Evolutionary conservation across 2,797 vertebrate genomes (phyloP), one percentile per base, ranked within the genome.

Genomic region (Luscinia luscinia): DNA sequence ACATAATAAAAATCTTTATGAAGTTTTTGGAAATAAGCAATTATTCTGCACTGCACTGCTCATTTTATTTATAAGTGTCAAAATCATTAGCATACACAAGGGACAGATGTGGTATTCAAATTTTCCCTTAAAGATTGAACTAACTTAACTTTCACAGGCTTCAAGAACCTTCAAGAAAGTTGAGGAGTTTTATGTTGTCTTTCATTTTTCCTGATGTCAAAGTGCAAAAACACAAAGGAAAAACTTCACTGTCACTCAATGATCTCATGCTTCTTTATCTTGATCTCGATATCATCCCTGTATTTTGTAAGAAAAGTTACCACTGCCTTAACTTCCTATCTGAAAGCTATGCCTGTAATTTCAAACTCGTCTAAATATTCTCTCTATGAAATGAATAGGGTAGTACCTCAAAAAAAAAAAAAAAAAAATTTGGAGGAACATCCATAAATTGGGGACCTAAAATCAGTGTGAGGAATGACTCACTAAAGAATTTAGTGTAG

Each of bases 1-100:
- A 91, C 51, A 82, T 61, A 72, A 93, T 87, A 91, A 89, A 79
- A 94, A 84, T 62, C 89, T 86, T 96, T 84, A 94, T 79, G 86
- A 93, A 96, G 78, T 93, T 95, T 96, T 95, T 89, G 62, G 91
- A 96, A 94, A 96, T 95, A 95, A 96, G 57, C 68, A 90, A 87
- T 92, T 90, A 32, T 20, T 92, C 90, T 90, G 57, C 62, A 87
- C 93, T 91, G 80, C 62, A 85, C 51, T 84, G 26, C 87, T 96
- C 83, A 62, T 86, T 96, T 96, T 97, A 96, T 94, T 96, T 95
- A 87, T 95, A 94, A 94, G 67, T 57, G 51, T 73, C 74, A 94
- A 80, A 90, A 64, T 80, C 52, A 89, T 96, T 94, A 96, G 36
- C 30, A 81, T 88, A 83, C 57, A 80, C 84, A 58, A 73, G 49